Percentiles rank a stretch among this genome's conserved stretches.
phyloP scores from a whole-genome alignment of 2,888 invertebrate genomes.

The Parnassius orleans region DNA sequence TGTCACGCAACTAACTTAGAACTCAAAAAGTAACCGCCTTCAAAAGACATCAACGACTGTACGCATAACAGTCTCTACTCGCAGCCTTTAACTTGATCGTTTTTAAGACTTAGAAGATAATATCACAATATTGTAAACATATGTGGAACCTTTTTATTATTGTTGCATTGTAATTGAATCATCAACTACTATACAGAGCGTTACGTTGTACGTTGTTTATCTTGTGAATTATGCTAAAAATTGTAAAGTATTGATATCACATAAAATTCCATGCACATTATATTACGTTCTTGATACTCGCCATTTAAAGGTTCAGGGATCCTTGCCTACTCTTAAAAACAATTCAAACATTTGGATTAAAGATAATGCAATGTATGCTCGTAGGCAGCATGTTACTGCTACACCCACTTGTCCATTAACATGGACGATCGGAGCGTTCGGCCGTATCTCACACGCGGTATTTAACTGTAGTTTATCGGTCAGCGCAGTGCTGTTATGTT shows the following conservation, averaged over 20 bases:
- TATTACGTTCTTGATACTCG: too few relatives aligned
- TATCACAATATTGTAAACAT: too few relatives aligned
- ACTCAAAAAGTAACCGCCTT: neutral
- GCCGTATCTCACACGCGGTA: neutral
- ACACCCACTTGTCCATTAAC: neutral
- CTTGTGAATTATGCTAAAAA: too few relatives aligned
- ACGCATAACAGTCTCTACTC: neutral
- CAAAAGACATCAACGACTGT: slow-evolving; percentile 6
- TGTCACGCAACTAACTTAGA: neutral
- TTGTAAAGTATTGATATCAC: too few relatives aligned
- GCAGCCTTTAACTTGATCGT: neutral
- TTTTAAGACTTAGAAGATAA: too few relatives aligned
- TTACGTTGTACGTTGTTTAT: too few relatives aligned
- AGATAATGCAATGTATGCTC: neutral
- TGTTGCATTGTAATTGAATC: too few relatives aligned
- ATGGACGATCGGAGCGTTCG: neutral
- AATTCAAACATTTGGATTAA: neutral
- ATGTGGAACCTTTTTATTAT: too few relatives aligned
- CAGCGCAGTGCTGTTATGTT: neutral
- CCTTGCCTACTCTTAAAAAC: neutral
- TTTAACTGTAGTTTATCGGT: slow-evolving; percentile 1
- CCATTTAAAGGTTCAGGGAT: too few relatives aligned
- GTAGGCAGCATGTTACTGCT: neutral
- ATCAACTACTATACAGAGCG: too few relatives aligned
- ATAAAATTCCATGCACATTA: too few relatives aligned